Percentiles rank a stretch among this genome's conserved stretches.
These are phyloP conservation scores for Heterochromis multidens DNA, from an alignment of 2,113 vertebrate species.

Conservation along the genomic window DNA sequence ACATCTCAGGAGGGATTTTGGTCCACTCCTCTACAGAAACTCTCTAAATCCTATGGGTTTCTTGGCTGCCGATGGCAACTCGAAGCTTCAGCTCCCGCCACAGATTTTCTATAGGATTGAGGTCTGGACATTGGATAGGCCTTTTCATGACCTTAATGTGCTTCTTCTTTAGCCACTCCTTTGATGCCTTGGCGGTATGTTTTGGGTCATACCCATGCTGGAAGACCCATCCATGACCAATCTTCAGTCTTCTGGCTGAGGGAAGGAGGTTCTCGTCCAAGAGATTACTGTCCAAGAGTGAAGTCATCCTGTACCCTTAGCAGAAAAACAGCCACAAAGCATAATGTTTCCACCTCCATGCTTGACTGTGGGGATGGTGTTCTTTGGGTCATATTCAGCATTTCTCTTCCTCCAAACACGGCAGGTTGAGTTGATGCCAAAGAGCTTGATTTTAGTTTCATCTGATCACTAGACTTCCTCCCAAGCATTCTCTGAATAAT, in stretches of 20 bases:
- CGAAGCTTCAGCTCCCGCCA: not conserved
- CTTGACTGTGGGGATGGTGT: not conserved
- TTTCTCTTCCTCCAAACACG: not conserved
- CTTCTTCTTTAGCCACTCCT: not conserved
- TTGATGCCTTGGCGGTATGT: not conserved
- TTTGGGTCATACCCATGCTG: not conserved
- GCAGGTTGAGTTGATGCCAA: not conserved
- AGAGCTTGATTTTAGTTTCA: not conserved
- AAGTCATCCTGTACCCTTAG: not conserved
- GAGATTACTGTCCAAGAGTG: not conserved
- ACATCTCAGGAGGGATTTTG: not conserved
- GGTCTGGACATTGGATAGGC: not conserved
- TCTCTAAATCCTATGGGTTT: not conserved
- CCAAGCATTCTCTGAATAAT: not conserved
- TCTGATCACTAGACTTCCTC: not conserved
- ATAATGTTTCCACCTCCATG: not conserved
- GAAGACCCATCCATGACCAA: not conserved
- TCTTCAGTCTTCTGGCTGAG: not conserved
- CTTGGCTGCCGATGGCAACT: not conserved
- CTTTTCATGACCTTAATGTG: not conserved
- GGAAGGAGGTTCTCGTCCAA: not conserved
- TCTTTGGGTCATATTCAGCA: not conserved
- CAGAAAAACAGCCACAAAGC: not conserved
- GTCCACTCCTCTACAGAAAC: accelerated
- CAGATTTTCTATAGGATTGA: not conserved